Conservation (phyloP, 2,888 invertebrate species). For the Zootermopsis nevadensis region DNA sequence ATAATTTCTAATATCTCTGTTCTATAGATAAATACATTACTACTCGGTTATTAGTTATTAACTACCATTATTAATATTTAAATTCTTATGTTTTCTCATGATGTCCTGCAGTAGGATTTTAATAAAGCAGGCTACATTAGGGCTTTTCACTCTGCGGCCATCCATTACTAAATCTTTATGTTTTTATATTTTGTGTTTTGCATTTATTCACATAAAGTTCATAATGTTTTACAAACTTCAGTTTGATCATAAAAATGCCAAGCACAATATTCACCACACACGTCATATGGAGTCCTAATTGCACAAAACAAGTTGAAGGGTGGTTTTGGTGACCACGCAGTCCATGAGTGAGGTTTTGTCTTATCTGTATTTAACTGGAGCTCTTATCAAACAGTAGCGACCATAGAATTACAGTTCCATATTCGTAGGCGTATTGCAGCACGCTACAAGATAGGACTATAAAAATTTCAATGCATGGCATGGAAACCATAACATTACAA, state of each 20-base stretch:
- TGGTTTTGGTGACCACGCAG: neutral
- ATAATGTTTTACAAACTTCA: neutral
- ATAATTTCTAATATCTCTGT: too few species aligned
- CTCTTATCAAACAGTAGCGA: conserved; percentile 1
- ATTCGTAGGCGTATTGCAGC: neutral
- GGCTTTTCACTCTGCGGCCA: too few species aligned
- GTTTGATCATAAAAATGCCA: neutral
- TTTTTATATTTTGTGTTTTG: too few species aligned
- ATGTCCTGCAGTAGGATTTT: too few species aligned
- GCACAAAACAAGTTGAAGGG: neutral
- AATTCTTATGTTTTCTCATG: too few species aligned
- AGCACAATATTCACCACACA: neutral
- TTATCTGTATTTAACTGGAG: neutral
- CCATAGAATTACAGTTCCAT: neutral
- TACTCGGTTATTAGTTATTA: too few species aligned
- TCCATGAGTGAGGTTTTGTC: neutral
- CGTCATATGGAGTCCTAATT: neutral
- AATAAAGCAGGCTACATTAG: too few species aligned
- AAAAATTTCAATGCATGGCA: conserved; percentile 16
- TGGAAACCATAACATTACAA: conserved; percentile 1
- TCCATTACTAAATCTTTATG: too few species aligned
- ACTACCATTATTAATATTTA: too few species aligned
- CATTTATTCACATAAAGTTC: neutral
- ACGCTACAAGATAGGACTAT: neutral
- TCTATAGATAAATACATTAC: too few species aligned